phyloP scores from a whole-genome alignment of 30 jellyfish, hydroid and myxozoan species.

The Chironex yamaguchii region DNA sequence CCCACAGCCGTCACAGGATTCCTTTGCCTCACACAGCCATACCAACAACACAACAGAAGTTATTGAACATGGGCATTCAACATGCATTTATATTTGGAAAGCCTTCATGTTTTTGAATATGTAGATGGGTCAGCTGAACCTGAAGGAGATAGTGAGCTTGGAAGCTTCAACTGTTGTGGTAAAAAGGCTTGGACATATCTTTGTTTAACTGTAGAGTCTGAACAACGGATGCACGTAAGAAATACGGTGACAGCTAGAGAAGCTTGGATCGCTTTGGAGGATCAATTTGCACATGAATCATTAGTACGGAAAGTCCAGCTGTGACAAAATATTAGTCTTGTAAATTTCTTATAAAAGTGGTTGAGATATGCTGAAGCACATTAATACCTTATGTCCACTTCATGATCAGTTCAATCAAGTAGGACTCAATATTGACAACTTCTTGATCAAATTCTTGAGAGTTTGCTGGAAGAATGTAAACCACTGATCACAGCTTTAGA shows the following conservation, averaged over 20 bases:
- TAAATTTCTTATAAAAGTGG: slow-evolving; percentile 13
- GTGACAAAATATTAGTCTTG: slow-evolving; percentile 45
- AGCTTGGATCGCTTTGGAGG: slow-evolving; percentile 22
- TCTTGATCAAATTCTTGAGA: slow-evolving; percentile 37
- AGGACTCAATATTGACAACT: slow-evolving; percentile 18
- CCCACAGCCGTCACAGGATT: too few relatives aligned
- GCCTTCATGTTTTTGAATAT: slow-evolving; percentile 44
- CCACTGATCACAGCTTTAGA: slow-evolving; percentile 63
- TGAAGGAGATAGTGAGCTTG: background rate
- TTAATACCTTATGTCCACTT: background rate
- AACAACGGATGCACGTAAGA: slow-evolving; percentile 9
- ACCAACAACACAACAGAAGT: slow-evolving; percentile 30
- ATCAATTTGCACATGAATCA: slow-evolving; percentile 31
- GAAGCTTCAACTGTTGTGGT: background rate
- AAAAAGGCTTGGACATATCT: slow-evolving; percentile 38
- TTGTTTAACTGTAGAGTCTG: slow-evolving; percentile 32
- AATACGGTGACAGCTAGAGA: slow-evolving; percentile 5
- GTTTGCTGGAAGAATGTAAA: slow-evolving; percentile 58
- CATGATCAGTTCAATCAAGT: slow-evolving; percentile 23
- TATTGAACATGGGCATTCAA: slow-evolving; percentile 71
- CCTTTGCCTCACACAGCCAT: too few relatives aligned
- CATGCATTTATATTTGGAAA: slow-evolving; percentile 43
- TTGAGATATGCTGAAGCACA: slow-evolving; percentile 43
- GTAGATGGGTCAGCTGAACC: slow-evolving; percentile 72
- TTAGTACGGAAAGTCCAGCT: slow-evolving; percentile 13